Percentiles rank a stretch among this genome's conserved stretches.
phyloP scores from a whole-genome alignment of 2,797 vertebrate species.

The Scomberomorus guttatus region DNA sequence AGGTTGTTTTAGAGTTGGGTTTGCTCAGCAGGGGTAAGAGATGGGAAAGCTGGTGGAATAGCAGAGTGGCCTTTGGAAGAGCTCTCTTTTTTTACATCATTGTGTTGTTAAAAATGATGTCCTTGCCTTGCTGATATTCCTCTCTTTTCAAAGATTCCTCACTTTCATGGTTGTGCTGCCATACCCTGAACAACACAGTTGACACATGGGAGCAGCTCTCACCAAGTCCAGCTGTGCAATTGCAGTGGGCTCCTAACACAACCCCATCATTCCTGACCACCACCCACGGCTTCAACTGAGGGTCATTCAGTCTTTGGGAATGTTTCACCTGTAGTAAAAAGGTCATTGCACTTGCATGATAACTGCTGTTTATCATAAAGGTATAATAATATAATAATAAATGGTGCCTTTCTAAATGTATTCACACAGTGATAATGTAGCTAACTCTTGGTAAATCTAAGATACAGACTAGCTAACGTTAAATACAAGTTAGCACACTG shows the following conservation, averaged over 20 bases:
- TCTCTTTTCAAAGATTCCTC: too few relatives aligned
- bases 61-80: not conserved
- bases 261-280: conserved; percentile 19
- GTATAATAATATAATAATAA: not conserved
- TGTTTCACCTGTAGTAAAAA: not conserved
- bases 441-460: not conserved
- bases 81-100: not conserved
- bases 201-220: conserved; percentile 28
- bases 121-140: conserved; percentile 8
- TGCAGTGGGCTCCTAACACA: not conserved
- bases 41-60: not conserved
- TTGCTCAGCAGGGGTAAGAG: not conserved
- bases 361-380: too few relatives aligned
- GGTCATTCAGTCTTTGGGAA: not conserved
- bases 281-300: conserved; percentile 17
- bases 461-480: not conserved
- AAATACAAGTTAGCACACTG: too few relatives aligned
- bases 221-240: conserved; percentile 19
- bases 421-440: not conserved
- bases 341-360: not conserved
- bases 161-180: not conserved
- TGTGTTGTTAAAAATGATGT: too few relatives aligned
- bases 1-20: not conserved
- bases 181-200: conserved; percentile 6
- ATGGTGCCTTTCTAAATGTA: not conserved